These are phyloP conservation scores for Alligator sinensis DNA, from an alignment of 2,113 vertebrate genomes.

Conservation along the genomic window DNA sequence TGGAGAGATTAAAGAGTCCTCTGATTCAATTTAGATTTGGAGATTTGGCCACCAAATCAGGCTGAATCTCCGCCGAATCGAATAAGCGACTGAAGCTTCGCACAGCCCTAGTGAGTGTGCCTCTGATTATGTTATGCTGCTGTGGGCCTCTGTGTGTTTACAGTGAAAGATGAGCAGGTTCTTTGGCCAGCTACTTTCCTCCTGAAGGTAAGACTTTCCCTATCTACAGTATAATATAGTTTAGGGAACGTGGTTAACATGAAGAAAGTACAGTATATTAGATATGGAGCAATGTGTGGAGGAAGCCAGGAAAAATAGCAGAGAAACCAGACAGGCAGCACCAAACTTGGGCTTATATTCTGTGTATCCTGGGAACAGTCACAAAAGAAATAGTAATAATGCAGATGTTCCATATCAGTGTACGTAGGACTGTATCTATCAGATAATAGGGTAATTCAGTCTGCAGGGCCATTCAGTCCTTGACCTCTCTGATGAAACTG, in stretches of 20 bases:
- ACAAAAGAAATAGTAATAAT: not conserved
- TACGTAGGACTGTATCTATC: not conserved
- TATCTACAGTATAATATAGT: not conserved
- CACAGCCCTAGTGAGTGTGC: too few species aligned
- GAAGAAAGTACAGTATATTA: not conserved
- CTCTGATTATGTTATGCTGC: too few species aligned
- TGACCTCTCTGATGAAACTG: not conserved
- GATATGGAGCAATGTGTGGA: fast-evolving
- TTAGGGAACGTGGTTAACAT: not conserved
- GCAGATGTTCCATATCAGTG: fast-evolving
- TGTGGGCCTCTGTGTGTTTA: too few species aligned
- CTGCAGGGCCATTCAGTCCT: not conserved
- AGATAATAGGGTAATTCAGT: not conserved
- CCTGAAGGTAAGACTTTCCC: not conserved
- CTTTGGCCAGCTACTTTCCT: not conserved
- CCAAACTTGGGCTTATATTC: fast-evolving
- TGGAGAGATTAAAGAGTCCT: too few species aligned
- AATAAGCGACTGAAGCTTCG: too few species aligned
- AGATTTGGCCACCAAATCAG: too few species aligned
- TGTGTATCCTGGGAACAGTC: not conserved
- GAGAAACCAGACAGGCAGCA: not conserved
- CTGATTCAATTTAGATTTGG: too few species aligned
- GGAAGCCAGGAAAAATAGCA: not conserved
- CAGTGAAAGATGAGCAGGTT: too few species aligned
- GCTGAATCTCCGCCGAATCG: too few species aligned